Conservation (phyloP, 2,113 vertebrate genomes). For the Cnemophilus loriae region DNA sequence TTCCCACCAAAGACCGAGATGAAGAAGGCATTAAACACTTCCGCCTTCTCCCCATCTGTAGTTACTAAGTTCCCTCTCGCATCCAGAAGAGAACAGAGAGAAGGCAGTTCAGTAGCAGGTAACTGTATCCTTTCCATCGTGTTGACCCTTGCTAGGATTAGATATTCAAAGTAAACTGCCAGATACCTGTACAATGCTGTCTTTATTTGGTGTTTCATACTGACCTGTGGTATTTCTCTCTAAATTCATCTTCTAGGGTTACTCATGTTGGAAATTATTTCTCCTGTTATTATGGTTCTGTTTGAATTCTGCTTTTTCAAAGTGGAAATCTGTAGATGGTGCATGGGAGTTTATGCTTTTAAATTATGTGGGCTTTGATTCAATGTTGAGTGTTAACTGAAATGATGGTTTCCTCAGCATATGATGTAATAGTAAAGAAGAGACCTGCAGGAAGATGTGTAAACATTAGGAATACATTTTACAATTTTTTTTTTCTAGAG, state of each 20-base stretch:
- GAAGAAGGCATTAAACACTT: too few relatives aligned
- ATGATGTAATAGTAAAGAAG: background rate
- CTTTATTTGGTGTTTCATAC: background rate
- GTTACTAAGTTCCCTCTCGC: too few relatives aligned
- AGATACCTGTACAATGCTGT: background rate
- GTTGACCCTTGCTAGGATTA: background rate
- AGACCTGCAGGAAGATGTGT: background rate
- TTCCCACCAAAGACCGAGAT: too few relatives aligned
- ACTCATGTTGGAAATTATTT: background rate
- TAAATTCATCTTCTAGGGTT: background rate
- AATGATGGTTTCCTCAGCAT: background rate
- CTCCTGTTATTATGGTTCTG: background rate
- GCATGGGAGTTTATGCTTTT: background rate
- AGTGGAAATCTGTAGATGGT: background rate
- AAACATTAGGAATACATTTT: background rate
- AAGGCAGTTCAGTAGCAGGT: background rate
- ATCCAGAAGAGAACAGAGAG: too few relatives aligned
- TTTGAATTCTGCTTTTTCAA: background rate
- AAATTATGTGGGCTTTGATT: background rate
- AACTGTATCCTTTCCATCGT: background rate
- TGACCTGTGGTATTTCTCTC: background rate
- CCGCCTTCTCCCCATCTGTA: too few relatives aligned
- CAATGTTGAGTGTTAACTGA: background rate
- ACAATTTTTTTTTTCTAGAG: background rate
- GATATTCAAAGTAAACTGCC: background rate